Percentiles rank a stretch among this genome's conserved stretches.
These are phyloP conservation scores for Rhamnusium bicolor DNA, from an alignment of 2,888 invertebrate genomes.

Conservation along the genomic window DNA sequence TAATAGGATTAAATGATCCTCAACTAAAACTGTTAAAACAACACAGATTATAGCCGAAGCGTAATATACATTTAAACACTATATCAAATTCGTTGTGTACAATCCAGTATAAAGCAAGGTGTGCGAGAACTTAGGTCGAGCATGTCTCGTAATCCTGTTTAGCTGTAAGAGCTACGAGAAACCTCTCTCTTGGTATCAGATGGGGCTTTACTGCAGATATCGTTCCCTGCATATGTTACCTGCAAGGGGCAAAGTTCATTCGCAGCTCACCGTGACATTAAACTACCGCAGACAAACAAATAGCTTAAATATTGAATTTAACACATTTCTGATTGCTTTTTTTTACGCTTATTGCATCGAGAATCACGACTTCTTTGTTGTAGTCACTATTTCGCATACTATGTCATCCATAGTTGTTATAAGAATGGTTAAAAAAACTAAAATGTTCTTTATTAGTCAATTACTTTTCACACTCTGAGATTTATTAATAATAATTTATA, in stretches of 20 bases:
- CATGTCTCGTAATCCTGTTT: conserved; percentile 20
- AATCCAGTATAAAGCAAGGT: background rate
- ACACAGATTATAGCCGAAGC: background rate
- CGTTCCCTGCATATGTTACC: conserved; percentile 61
- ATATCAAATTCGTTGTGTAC: background rate
- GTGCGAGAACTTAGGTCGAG: background rate
- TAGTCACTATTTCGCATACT: background rate
- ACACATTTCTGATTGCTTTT: conserved; percentile 60
- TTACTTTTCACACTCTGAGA: too few relatives aligned
- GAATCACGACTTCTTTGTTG: conserved; percentile 52
- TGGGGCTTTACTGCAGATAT: conserved; percentile 46
- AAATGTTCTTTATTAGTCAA: too few relatives aligned
- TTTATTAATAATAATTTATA: too few relatives aligned
- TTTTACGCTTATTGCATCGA: conserved; percentile 48
- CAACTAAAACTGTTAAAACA: background rate
- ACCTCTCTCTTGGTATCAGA: conserved; percentile 23
- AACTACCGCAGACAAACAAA: conserved; percentile 60
- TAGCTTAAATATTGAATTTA: conserved; percentile 63
- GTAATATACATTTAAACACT: background rate
- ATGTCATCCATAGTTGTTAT: too few relatives aligned
- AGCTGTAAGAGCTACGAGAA: background rate
- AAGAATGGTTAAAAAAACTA: too few relatives aligned
- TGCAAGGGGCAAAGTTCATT: conserved; percentile 58
- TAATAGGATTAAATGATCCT: background rate
- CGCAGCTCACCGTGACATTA: conserved; percentile 56